Evolutionary conservation across 2,888 invertebrate species (phyloP).

Genomic region (Amphipyra tragopoginis): DNA sequence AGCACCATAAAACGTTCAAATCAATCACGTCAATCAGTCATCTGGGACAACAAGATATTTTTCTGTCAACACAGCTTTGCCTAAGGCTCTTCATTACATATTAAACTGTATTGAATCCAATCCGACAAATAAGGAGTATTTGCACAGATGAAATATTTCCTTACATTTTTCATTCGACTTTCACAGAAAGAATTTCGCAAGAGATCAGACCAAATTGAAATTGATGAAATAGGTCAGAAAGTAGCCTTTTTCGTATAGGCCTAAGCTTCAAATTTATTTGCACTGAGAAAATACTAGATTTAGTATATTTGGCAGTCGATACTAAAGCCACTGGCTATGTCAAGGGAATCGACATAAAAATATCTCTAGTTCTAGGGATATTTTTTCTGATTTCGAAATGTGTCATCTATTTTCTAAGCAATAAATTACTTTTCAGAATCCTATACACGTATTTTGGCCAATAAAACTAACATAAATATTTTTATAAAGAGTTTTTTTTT

Average conservation of each 20-base stretch:
- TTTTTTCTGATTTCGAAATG: background rate
- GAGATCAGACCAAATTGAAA: slow-evolving; percentile 13
- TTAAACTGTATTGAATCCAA: slow-evolving; percentile 26
- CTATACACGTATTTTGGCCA: too few species aligned
- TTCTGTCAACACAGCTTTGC: slow-evolving; percentile 15
- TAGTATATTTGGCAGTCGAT: slow-evolving; percentile 26
- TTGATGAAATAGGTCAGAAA: slow-evolving; percentile 16
- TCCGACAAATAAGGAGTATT: slow-evolving; percentile 19
- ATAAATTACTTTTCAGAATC: slow-evolving; percentile 11
- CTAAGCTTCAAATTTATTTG: slow-evolving; percentile 20
- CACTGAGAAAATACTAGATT: slow-evolving; percentile 35
- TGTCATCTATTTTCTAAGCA: slow-evolving; percentile 12
- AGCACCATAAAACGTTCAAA: slow-evolving; percentile 24
- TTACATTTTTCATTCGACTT: slow-evolving; percentile 9
- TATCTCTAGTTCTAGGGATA: slow-evolving; percentile 5
- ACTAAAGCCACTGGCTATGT: slow-evolving; percentile 16
- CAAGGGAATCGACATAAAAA: slow-evolving; percentile 37
- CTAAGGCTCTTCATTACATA: slow-evolving; percentile 32
- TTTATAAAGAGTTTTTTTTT: too few species aligned
- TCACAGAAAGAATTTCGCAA: background rate
- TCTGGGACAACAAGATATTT: slow-evolving; percentile 6
- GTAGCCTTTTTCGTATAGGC: slow-evolving; percentile 11
- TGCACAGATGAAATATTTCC: slow-evolving; percentile 14
- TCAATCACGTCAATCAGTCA: slow-evolving; percentile 35
- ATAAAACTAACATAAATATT: too few species aligned